phyloP scores from a whole-genome alignment of 2,888 invertebrate genomes.

The Sphaeridia pumilis region DNA sequence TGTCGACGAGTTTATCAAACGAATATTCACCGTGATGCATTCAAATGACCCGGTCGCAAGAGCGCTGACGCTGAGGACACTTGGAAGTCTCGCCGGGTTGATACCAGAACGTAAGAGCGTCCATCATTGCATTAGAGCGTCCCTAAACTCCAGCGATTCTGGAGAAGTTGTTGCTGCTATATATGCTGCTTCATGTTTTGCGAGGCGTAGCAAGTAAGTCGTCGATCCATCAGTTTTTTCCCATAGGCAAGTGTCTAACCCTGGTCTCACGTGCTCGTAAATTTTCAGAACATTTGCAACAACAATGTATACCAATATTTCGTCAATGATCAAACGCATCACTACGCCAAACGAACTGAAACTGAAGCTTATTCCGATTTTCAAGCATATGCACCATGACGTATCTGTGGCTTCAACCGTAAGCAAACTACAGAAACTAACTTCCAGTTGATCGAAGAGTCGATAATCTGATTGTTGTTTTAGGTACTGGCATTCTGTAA shows the following conservation, averaged over 20 bases:
- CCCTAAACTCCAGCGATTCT: conserved; percentile 85
- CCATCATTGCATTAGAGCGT: conserved; percentile 83
- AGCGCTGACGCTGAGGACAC: conserved; percentile 72
- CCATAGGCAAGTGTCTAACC: neutral
- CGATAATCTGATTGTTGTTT: conserved; percentile 12
- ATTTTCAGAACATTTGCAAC: conserved; percentile 72
- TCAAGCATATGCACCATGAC: conserved; percentile 87
- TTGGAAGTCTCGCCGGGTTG: conserved; percentile 84
- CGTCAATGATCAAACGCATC: conserved; percentile 87
- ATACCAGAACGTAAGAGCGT: conserved; percentile 89
- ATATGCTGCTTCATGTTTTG: conserved; percentile 87
- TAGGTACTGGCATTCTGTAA: conserved; percentile 62
- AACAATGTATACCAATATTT: conserved; percentile 88
- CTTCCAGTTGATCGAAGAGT: conserved; percentile 3
- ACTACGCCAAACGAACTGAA: conserved; percentile 87
- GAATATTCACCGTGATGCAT: conserved; percentile 87
- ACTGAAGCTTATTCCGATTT: conserved; percentile 73
- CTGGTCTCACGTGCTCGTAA: neutral
- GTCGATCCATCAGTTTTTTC: no score
- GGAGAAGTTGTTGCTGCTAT: conserved; percentile 95
- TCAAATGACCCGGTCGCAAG: conserved; percentile 95
- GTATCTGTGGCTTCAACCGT: conserved; percentile 61
- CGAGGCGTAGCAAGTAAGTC: conserved; percentile 75
- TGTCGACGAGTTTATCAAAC: conserved; percentile 81
- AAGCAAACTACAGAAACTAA: neutral